Conservation (phyloP, 2,888 invertebrate genomes). For the Slavum lentiscoides region DNA sequence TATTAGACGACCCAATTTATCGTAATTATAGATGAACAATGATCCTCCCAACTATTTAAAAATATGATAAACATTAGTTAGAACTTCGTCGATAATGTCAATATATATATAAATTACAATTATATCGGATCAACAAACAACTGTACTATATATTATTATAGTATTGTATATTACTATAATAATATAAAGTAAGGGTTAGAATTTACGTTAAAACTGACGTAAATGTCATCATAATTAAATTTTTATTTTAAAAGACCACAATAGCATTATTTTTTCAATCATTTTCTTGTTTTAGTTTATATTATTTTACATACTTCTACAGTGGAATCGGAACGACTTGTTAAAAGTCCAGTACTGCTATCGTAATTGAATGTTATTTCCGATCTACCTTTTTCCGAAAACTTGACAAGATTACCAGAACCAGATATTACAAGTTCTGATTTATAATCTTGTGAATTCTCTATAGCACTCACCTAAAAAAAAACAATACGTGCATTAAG, state of each 20-base stretch:
- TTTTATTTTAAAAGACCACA: too few species aligned
- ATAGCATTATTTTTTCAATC: not conserved
- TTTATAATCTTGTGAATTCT: slow-evolving; percentile 92
- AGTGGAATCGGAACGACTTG: slow-evolving; percentile 69
- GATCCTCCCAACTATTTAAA: slow-evolving; percentile 69
- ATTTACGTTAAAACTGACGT: too few species aligned
- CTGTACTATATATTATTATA: too few species aligned
- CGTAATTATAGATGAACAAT: slow-evolving; percentile 89
- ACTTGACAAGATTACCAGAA: slow-evolving; percentile 84
- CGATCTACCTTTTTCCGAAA: slow-evolving; percentile 84
- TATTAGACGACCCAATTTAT: slow-evolving; percentile 82
- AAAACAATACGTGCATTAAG: slow-evolving; percentile 20
- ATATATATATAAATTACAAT: too few species aligned
- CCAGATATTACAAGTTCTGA: slow-evolving; percentile 90
- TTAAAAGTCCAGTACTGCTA: slow-evolving; percentile 82
- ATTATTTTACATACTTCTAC: slow-evolving; percentile 66
- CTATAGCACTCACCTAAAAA: slow-evolving; percentile 74
- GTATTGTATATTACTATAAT: too few species aligned
- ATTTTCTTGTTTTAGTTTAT: not conserved
- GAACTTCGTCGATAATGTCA: too few species aligned
- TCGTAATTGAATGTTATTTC: slow-evolving; percentile 91
- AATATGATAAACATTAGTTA: not conserved
- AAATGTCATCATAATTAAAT: too few species aligned
- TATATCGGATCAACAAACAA: too few species aligned
- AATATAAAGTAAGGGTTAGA: too few species aligned